These are phyloP conservation scores for Morphnarchus princeps DNA, from an alignment of 2,113 vertebrate species.

Conservation along the genomic window DNA sequence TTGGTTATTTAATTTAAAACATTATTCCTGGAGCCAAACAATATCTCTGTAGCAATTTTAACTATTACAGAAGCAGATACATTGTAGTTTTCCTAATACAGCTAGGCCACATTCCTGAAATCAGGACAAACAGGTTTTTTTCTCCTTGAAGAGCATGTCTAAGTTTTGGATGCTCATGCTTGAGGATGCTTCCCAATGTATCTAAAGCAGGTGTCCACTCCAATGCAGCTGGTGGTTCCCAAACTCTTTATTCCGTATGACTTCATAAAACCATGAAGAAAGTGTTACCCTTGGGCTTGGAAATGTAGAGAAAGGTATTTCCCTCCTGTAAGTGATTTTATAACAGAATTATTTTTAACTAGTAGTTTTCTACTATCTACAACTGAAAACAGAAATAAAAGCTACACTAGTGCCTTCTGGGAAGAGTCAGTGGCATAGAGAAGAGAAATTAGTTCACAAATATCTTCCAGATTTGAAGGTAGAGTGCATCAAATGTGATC, in stretches of 20 bases:
- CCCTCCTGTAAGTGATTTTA: not conserved
- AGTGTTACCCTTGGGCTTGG: not conserved
- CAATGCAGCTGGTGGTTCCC: accelerated
- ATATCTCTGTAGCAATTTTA: not conserved
- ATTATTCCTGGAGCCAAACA: not conserved
- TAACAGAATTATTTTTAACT: not conserved
- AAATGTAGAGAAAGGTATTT: not conserved
- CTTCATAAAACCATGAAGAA: not conserved
- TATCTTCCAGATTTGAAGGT: not conserved
- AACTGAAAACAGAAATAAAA: not conserved
- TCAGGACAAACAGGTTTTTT: not conserved
- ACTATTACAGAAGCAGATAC: not conserved
- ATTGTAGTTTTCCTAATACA: not conserved
- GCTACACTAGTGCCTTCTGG: not conserved
- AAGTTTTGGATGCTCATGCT: not conserved
- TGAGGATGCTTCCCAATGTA: not conserved
- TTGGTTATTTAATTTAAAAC: too few species aligned
- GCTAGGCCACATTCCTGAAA: not conserved
- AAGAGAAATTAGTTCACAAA: constrained; percentile 13
- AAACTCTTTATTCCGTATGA: not conserved
- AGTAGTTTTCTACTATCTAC: not conserved
- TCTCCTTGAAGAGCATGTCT: not conserved
- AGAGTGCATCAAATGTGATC: not conserved
- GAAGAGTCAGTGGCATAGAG: not conserved
- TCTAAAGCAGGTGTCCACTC: not conserved